A percentile compares a stretch with the other conserved stretches of the same genome.
These are phyloP conservation scores for Parnassius glacialis DNA, from an alignment of 2,888 invertebrate genomes.

Conservation along the genomic window DNA sequence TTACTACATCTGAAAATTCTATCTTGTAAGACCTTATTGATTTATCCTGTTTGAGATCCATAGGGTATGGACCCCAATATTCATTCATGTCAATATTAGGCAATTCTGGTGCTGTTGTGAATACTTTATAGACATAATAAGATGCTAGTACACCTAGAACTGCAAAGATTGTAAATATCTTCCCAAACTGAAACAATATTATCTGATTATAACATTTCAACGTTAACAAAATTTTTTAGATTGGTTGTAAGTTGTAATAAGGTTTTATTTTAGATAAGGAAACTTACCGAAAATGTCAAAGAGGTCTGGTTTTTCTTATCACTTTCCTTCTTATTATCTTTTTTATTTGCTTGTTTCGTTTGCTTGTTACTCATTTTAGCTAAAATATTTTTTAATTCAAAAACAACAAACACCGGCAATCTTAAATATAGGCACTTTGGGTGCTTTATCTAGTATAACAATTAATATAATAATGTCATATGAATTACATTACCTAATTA, in stretches of 20 bases:
- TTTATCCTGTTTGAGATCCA: conserved; percentile 63
- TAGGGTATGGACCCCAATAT: conserved; percentile 83
- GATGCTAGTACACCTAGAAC: conserved; percentile 34
- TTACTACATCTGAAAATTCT: conserved; percentile 82
- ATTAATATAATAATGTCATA: no score
- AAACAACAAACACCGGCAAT: no score
- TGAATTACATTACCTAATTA: no score
- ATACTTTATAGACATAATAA: conserved; percentile 37
- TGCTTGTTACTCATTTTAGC: conserved; percentile 29
- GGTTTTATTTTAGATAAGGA: no score
- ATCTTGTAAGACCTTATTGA: conserved; percentile 82
- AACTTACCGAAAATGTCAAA: conserved; percentile 30
- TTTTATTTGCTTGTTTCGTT: conserved; percentile 30
- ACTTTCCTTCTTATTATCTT: conserved; percentile 26
- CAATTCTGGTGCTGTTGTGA: conserved; percentile 38
- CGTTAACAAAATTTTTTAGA: no score
- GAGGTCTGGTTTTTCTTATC: conserved; percentile 24
- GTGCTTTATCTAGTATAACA: no score
- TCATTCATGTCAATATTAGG: conserved; percentile 58
- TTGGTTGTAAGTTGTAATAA: no score
- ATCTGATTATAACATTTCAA: neutral
- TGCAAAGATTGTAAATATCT: conserved; percentile 29
- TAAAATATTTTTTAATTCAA: no score
- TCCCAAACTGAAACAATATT: conserved; percentile 38
- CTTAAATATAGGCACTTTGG: no score